Base-by-base conservation (phyloP, 2,113 vertebrate species). In the Vimba vimba region DNA sequence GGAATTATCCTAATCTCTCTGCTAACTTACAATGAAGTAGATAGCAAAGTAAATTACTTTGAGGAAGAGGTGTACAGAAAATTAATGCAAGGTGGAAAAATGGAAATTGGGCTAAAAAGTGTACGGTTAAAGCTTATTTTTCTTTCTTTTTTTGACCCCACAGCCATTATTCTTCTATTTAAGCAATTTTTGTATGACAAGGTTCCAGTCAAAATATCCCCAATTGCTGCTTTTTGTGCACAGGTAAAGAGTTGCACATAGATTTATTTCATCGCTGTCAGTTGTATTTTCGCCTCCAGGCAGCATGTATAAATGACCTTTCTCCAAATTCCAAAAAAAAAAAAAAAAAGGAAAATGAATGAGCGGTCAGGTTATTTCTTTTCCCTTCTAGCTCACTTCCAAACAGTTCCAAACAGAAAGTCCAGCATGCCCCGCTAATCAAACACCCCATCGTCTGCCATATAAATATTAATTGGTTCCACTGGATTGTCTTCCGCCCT, bases 401-500 rank as follows among this genome's bases (percentile, higher is more conserved):
- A 83, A 75, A 73, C 17, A 60, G 36, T 64, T 33, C 43, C 43
- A 43, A 43, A 77, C 10, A 55, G n/a, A 82, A 80, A 75, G 57
- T 36, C 91, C 92, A 93, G 25, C 50, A 71, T 45, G 68, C 90
- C 91, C 91, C 27, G 25, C 39, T 79, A 90, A 89, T 90, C 88
- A 89, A 89, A 86, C 91, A 62, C 55, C 89, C 89, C 89, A 68
- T 59, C 89, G 45, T 33, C n/a, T 17, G 89, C 69, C 52, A 83
- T 83, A 94, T 95, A 93, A 94, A 93, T 93, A 94, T 94, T 94
- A 91, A 94, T 92, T 89, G 83, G 88, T 89, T 91, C 89, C 88
- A 89, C 89, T 68, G 85, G 88, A 89, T 88, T 79, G 86, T 89
- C 85, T 57, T 90, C 87, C 88, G 87, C 75, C 90, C 87, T 86